Percentiles rank a stretch among this genome's conserved stretches.
These are phyloP conservation scores for Drosophila nigricruria DNA, from an alignment of 2,888 invertebrate species.

Conservation along the genomic window DNA sequence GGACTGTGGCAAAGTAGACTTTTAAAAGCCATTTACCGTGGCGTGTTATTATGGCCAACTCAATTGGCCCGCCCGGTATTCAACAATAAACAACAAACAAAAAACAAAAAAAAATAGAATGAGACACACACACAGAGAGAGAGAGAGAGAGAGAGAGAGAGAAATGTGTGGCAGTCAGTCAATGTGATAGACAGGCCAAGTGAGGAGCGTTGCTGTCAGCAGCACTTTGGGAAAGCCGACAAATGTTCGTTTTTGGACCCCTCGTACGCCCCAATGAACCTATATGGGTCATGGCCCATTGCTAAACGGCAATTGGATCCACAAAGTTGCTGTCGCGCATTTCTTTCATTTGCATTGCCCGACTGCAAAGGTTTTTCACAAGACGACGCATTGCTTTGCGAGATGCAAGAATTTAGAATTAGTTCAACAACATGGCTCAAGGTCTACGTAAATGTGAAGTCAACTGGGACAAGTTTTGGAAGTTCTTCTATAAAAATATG, in stretches of 20 bases:
- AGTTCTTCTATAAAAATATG: background rate
- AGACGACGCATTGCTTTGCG: background rate
- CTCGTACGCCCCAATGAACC: slow-evolving; percentile 27
- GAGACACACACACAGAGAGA: slow-evolving; percentile 33
- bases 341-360: slow-evolving; percentile 12
- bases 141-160: slow-evolving; percentile 18
- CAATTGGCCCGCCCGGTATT: slow-evolving; percentile 71
- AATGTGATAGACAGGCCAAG: slow-evolving; percentile 73
- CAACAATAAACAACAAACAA: slow-evolving; percentile 43
- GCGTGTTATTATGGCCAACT: slow-evolving; percentile 78
- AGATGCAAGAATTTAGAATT: background rate
- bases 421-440: background rate
- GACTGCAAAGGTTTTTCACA: background rate
- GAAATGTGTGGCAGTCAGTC: slow-evolving; percentile 83
- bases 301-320: slow-evolving; percentile 42
- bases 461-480: background rate
- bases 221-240: slow-evolving; percentile 68
- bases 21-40: slow-evolving; percentile 80
- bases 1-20: slow-evolving; percentile 80
- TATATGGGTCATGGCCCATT: slow-evolving; percentile 79
- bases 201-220: slow-evolving; percentile 54
- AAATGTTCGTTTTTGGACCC: slow-evolving; percentile 40
- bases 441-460: background rate
- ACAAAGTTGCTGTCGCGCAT: slow-evolving; percentile 24
- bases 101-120: slow-evolving; percentile 30